Evolutionary conservation across 2,888 invertebrate species (phyloP).

Genomic region (Gonocerus acuteangulatus): DNA sequence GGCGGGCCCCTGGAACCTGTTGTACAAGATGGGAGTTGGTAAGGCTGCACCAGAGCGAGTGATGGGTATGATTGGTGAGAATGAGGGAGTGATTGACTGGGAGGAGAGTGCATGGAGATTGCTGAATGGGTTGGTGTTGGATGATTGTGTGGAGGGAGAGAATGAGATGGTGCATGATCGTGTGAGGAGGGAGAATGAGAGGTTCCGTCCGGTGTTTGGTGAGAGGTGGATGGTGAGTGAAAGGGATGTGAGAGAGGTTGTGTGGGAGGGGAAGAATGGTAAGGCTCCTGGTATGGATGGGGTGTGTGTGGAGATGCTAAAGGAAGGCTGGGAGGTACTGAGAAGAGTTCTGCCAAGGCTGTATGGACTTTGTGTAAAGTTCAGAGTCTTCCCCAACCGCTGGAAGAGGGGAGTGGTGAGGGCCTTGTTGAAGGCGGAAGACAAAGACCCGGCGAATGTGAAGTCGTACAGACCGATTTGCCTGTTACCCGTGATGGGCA

Average conservation of each 20-base stretch:
- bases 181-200: too few species aligned
- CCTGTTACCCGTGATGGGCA: conserved; percentile 23
- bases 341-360: neutral
- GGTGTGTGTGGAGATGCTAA: neutral
- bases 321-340: neutral
- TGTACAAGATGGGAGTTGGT: neutral
- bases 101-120: neutral
- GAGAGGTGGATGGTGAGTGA: neutral
- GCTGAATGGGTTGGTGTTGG: neutral
- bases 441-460: neutral
- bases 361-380: neutral
- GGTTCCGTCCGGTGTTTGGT: too few species aligned
- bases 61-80: neutral
- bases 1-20: neutral
- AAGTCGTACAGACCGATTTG: conserved; percentile 21
- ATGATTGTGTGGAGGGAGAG: neutral
- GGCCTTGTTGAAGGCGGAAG: conserved; percentile 5
- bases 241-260: neutral
- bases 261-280: neutral
- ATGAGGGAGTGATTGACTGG: neutral
- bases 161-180: too few species aligned
- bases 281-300: neutral
- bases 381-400: neutral
- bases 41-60: neutral
- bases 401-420: conserved; percentile 14